These are phyloP conservation scores for Calyptommatus sinebrachiatus DNA, from an alignment of 2,113 vertebrate genomes.

Conservation along the genomic window DNA sequence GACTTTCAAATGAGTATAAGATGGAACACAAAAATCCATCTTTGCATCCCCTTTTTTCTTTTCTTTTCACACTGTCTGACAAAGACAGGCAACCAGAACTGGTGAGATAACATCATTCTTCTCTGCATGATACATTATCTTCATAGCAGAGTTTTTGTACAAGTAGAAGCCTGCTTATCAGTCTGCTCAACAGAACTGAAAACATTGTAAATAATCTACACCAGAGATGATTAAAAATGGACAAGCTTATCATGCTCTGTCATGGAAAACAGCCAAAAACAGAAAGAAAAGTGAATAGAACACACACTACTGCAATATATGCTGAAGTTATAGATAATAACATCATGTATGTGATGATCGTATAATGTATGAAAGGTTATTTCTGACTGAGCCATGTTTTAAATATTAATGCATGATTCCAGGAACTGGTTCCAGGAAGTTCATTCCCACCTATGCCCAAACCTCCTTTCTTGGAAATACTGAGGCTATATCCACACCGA, in stretches of 20 bases:
- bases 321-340: not conserved
- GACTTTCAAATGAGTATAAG: slow-evolving; percentile 23
- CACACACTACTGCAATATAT: not conserved
- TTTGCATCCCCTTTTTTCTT: not conserved
- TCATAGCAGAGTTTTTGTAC: not conserved
- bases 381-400: not conserved
- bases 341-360: not conserved
- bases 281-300: not conserved
- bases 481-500: too few species aligned
- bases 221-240: not conserved
- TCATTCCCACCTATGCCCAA: too few species aligned
- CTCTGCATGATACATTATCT: not conserved
- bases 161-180: not conserved
- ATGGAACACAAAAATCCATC: accelerated
- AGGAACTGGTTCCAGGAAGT: too few species aligned
- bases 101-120: slow-evolving; percentile 31
- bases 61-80: not conserved
- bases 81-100: not conserved
- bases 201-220: not conserved
- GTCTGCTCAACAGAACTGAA: not conserved
- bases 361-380: not conserved
- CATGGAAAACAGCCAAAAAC: not conserved
- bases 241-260: not conserved
- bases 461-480: too few species aligned
- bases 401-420: not conserved